Evolutionary conservation across 2,113 vertebrate species (phyloP), one percentile per base, ranked within the genome.

Genomic region (Pogonocichla stellata): DNA sequence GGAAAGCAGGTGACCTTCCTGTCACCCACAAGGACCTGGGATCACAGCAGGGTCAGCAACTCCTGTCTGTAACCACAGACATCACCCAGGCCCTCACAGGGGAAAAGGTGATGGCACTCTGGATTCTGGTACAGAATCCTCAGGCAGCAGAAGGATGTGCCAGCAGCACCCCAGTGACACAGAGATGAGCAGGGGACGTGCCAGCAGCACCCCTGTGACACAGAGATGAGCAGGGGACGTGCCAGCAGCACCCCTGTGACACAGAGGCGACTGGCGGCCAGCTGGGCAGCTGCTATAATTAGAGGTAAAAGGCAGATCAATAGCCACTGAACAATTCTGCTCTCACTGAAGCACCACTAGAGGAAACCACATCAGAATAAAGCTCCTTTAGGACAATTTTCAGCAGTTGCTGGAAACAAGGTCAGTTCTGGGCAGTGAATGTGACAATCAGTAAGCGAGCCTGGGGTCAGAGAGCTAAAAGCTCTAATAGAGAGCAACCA

Each of bases 261-360:
- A 77, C 56, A 40, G 28, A 75, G 42, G 17, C 1, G 12, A 34
- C 53, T 0, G 0, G 28, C 3, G 0, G 74, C 51, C 6, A 0
- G 42, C 77, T 24, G 62, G 5, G 0, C 53, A 33, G 56, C 50
- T 20, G 84, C 92, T 89, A 78, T 86, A 94, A 95, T 91, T 92
- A 96, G 83, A 83, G 0, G 1, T 53, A 81, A 64, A 88, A 69
- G 40, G 54, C 85, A 67, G 87, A 95, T 91, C 89, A 14, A 95
- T 91, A 91, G 25, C 40, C 48, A 10, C 9, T 8, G 60, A 70
- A 61, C 9, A 4, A 24, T n/a, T 91, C n/a, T 71, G 60, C 69
- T 67, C 78, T 23, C 69, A 33, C 69, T 14, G 4, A 86, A 77
- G 64, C 36, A 6, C 38, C 29, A 23, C 57, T 23, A 36, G 0